Evolutionary conservation across 2,113 vertebrate genomes (phyloP).

Genomic region (Cercopithecus mona): DNA sequence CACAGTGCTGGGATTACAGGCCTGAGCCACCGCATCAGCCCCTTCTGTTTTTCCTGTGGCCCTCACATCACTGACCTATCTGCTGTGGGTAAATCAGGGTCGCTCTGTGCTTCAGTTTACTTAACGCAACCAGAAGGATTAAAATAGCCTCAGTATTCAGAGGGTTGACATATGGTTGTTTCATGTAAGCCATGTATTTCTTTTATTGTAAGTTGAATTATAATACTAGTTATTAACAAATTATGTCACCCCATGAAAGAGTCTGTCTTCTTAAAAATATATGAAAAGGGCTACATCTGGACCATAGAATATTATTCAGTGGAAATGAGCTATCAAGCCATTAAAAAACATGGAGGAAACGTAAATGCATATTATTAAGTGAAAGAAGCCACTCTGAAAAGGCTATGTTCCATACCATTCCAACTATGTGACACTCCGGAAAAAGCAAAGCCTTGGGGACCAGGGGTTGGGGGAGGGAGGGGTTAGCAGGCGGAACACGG

Average conservation of each 20-base stretch:
- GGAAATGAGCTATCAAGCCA: neutral
- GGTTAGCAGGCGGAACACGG: neutral
- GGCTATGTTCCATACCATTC: accelerated
- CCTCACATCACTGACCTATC: neutral
- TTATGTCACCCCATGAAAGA: neutral
- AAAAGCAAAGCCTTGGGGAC: neutral
- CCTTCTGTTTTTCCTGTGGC: neutral
- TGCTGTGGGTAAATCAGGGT: neutral
- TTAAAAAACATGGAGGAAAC: neutral
- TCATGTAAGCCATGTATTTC: neutral
- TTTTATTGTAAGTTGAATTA: neutral
- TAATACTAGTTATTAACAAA: neutral
- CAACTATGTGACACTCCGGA: neutral
- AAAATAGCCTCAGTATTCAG: neutral
- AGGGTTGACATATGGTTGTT: neutral
- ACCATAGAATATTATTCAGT: neutral
- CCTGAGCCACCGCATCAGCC: too few species aligned
- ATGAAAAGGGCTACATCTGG: neutral
- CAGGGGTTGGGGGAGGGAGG: neutral
- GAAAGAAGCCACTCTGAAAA: neutral
- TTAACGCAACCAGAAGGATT: neutral
- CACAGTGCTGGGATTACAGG: too few species aligned
- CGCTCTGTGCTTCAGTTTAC: neutral
- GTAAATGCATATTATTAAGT: neutral
- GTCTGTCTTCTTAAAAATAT: neutral